A percentile compares a stretch with the other conserved stretches of the same genome.
phyloP scores from a whole-genome alignment of 2,113 vertebrate genomes.

The Toxotes jaculatrix region DNA sequence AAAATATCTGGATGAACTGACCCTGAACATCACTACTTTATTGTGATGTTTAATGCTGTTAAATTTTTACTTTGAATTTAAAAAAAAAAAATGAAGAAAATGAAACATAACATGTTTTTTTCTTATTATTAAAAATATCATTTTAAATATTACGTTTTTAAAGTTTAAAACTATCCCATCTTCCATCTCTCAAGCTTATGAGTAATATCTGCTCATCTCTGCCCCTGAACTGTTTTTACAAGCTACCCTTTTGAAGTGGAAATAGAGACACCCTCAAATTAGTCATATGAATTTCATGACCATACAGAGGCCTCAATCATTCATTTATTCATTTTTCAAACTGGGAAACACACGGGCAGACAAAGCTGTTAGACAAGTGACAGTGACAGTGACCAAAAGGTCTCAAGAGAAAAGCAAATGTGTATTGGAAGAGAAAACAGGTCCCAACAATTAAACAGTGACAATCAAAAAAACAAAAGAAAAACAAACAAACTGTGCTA shows the following conservation, averaged over 20 bases:
- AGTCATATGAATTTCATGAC: slow-evolving; percentile 62
- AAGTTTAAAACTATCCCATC: background rate
- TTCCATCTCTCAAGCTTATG: background rate
- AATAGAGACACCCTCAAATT: slow-evolving; percentile 55
- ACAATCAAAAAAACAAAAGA: background rate
- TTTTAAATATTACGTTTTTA: background rate
- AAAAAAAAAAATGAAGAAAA: background rate
- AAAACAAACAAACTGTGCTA: background rate
- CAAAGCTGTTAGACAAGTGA: slow-evolving; percentile 34
- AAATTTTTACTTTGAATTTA: background rate
- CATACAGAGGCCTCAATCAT: slow-evolving; percentile 13
- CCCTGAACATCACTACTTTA: background rate
- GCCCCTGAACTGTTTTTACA: background rate
- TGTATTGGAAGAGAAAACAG: background rate
- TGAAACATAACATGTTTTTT: background rate
- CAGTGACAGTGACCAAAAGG: slow-evolving; percentile 10
- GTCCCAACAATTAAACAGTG: background rate
- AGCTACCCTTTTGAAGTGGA: slow-evolving; percentile 67
- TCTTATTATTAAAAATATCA: background rate
- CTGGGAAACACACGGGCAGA: slow-evolving; percentile 11
- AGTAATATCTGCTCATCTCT: slow-evolving; percentile 10
- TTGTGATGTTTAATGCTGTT: background rate
- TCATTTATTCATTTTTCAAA: slow-evolving; percentile 65
- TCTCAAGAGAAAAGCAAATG: slow-evolving; percentile 42
- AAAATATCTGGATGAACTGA: background rate